Evolutionary conservation across 2,797 vertebrate species (phyloP), one percentile per base, ranked within the genome.

Genomic region (Liparis tanakae): DNA sequence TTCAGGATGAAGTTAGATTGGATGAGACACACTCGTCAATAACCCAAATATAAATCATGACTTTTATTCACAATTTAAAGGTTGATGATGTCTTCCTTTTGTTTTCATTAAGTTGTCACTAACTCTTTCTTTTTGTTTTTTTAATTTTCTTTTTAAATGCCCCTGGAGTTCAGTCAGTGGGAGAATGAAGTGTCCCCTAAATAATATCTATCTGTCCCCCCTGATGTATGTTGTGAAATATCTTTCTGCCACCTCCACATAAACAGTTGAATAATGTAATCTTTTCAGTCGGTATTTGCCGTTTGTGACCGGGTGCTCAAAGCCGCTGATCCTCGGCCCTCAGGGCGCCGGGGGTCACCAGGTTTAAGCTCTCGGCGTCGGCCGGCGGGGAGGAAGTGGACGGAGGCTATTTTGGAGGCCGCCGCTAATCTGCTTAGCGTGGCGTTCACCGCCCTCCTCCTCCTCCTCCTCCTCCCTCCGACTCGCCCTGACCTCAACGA

Each of bases 391-490:
- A 90, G 85, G 88, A 93, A 88, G 84, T 78, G 78, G 87, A 91
- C 25, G 20, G 57, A 78, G 60, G 82, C 89, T 92, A 89, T 92
- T 91, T 30, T 91, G 84, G 65, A 87, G 88, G 78, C 72, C 80
- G 80, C 84, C 57, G 30, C 81, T 90, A 89, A 89, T 90, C 85
- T 91, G 84, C 85, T 91, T 87, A 87, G 79, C 72, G 88, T 76
- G 87, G 85, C 88, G 89, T 91, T 86, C 84, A 82, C 13, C 75
- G 82, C 78, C 84, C 34, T 61, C 76, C 51, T 55, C 60, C 63
- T 78, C 56, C 53, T 68, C 73, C 63, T 70, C 20, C 59, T 76
- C 79, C 85, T 34, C 39, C 79, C 36, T 74, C 55, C 25, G 80
- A 78, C 84, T 51, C 18, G 25, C 43, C 59, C 60, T 37, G 73